Conservation (phyloP, 92 coral and sea anemone genomes). For the Ricordea florida region DNA sequence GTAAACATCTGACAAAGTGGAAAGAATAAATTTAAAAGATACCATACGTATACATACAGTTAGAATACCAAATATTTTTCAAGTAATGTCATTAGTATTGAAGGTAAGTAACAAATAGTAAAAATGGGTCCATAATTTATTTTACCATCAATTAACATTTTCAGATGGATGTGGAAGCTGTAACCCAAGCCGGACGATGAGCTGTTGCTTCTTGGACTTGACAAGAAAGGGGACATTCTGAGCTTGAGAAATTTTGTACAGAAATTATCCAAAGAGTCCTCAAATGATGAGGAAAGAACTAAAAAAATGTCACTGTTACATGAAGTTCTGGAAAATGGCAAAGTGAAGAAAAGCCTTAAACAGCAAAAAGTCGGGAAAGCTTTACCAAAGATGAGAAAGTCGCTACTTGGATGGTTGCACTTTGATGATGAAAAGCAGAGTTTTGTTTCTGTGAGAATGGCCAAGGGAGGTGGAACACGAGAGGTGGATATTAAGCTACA, state of each 20-base stretch:
- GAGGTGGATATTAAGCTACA: conserved; percentile 22
- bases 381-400: conserved; percentile 15
- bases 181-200: conserved; percentile 35
- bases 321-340: conserved; percentile 24
- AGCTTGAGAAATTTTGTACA: conserved; percentile 29
- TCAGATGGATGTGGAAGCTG: conserved; percentile 46
- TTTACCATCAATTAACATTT: background rate
- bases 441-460: conserved; percentile 27
- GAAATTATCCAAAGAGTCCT: conserved; percentile 15
- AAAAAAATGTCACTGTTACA: conserved; percentile 27
- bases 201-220: conserved; percentile 27
- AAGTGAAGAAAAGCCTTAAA: conserved; percentile 18
- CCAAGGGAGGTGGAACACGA: conserved; percentile 60
- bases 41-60: too few species aligned
- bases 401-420: conserved; percentile 50
- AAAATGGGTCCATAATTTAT: too few species aligned
- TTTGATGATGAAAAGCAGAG: conserved; percentile 18
- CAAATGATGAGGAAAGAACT: conserved; percentile 23
- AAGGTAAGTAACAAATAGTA: too few species aligned
- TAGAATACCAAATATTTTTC: too few species aligned
- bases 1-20: too few species aligned
- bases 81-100: too few species aligned
- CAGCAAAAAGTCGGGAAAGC: conserved; percentile 18
- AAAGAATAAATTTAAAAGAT: too few species aligned
- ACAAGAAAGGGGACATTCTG: conserved; percentile 41